Base-by-base conservation (phyloP, 1,140 invertebrate genomes). In the Pseudachorutes palmiensis region DNA sequence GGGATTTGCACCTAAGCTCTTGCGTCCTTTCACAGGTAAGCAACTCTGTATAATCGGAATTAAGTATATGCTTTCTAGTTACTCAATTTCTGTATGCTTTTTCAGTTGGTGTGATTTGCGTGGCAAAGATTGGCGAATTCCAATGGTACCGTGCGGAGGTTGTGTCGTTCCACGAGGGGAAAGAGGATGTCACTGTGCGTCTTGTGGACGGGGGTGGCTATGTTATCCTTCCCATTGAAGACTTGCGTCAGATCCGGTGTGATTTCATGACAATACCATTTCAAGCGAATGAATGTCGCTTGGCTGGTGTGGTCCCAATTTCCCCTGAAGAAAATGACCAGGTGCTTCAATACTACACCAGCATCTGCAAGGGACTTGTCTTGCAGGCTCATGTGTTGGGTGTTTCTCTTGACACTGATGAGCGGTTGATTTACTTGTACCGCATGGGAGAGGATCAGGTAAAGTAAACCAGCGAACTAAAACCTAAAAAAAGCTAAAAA, bases 121-220 rank as follows among this genome's bases (percentile, higher is more conserved):
- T 89, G 30, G 90, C 91, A 19, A 87, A 88, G 51, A 83, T 86
- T 73, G 85, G 86, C 68, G 86, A 86, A 74, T 58, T 65, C 24
- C 64, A 73, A 12, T 98, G 95, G 95, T 94, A 90, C 76, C 84
- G 95, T 73, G 91, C 89, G 1, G 86, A 88, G 77, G 85, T 97
- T 1, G 84, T 93, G 19, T 83, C 84, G 51, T 74, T 79, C 1
- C 77, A 77, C 66, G 72, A 75, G 2, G 78, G 79, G 61, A 82
- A 82, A 2, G 86, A 89, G 75, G 79, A 84, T 65, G 84, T 85
- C 49, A 84, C 82, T 55, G 85, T 97, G 33, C 89, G 89, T 79
- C 87, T 93, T 77, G 85, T 98, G 1, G 96, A 98, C 80, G 93
- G 94, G 77, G 96, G 96, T 30, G 95, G 94, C 57, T 98, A 90